Evolutionary conservation across 2,113 vertebrate genomes (phyloP), one percentile per base, ranked within the genome.

Genomic region (Zosterops lateralis): DNA sequence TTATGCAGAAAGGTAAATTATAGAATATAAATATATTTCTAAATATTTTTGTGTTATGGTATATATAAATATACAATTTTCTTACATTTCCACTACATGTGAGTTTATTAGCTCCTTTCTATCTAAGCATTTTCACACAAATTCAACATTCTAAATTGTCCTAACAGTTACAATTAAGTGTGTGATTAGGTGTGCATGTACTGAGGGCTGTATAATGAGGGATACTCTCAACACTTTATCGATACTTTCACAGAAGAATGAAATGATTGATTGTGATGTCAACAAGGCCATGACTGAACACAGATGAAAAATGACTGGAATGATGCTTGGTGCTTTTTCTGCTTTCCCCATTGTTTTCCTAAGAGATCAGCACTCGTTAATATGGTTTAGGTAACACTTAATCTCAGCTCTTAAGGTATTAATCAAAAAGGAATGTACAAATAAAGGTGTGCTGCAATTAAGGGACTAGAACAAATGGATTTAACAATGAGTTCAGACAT

Each of bases 191-290:
- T 64, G 38, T 71, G 32, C 19, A 7, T 17, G 10, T 91, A 45
- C 22, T 56, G 57, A 58, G 34, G 21, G 24, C 26, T 57, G 8
- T 64, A 34, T 31, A 61, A 78, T 58, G 34, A 78, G 9, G 18
- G 12, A 57, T 21, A 24, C 3, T 21, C 48, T 67, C 0, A 0
- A 60, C 56, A 53, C 17, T 85, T 87, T 70, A 79, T 53, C 72
- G 82, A 58, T 70, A 47, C 14, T 76, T 85, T 62, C 26, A 88
- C 13, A 80, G 83, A 79, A 76, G 62, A 92, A 80, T 76, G 18
- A 73, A 88, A 86, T 88, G 58, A 93, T 86, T 73, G 75, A 95
- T 58, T 53, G 51, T 58, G 31, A 71, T 86, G 36, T 77, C 80
- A 65, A 42, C 56, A 76, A 76, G 42, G 17, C 24, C 5, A 3